Evolutionary conservation across 2,113 vertebrate genomes (phyloP).

Genomic region (Lophura nycthemera): DNA sequence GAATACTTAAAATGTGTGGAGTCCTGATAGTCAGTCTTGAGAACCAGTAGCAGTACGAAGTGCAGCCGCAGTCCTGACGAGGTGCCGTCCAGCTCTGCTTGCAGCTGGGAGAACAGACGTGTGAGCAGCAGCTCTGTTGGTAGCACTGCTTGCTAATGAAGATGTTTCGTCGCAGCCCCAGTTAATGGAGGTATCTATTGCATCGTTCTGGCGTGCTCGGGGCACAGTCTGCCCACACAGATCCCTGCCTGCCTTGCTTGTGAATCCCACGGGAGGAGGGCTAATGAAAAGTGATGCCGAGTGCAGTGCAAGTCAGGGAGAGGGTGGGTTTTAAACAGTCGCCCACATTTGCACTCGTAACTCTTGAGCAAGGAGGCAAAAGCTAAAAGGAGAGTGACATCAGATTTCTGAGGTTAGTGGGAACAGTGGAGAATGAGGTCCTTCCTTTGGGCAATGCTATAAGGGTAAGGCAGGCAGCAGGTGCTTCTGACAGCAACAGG

Average conservation of each 20-base stretch:
- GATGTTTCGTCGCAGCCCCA: fast-evolving
- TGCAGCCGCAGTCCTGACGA: fast-evolving
- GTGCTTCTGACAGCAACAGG: fast-evolving
- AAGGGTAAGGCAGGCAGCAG: background rate
- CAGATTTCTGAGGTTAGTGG: background rate
- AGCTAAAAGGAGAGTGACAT: background rate
- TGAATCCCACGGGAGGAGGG: background rate
- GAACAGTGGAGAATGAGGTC: fast-evolving
- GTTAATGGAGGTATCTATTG: background rate
- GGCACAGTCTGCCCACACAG: fast-evolving
- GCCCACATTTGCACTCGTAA: background rate
- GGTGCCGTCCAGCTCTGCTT: background rate
- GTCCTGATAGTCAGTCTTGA: background rate
- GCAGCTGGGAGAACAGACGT: fast-evolving
- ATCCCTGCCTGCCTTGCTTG: background rate
- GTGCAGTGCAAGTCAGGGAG: background rate
- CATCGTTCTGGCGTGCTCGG: fast-evolving
- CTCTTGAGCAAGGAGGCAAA: fast-evolving
- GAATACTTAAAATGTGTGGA: fast-evolving
- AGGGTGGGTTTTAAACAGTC: background rate
- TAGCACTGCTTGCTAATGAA: fast-evolving
- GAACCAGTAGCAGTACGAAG: fast-evolving
- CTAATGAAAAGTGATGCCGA: background rate
- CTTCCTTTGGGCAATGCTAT: background rate
- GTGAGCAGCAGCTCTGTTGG: fast-evolving